Evolutionary conservation across 2,113 vertebrate genomes (phyloP).

Genomic region (Tragelaphus strepsiceros): DNA sequence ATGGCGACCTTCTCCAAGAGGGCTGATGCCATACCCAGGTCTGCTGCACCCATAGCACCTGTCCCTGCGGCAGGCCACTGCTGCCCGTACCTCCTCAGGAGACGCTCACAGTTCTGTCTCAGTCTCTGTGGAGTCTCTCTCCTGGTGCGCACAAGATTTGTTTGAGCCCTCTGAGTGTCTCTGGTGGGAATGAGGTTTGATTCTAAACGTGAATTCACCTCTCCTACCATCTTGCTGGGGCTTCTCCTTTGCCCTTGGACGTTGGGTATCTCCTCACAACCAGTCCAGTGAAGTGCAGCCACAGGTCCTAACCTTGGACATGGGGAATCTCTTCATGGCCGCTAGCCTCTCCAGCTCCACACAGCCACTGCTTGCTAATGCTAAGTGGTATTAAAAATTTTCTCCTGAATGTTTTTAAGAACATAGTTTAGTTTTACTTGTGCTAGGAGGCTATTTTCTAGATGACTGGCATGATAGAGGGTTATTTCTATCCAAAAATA

Average conservation of each 20-base stretch:
- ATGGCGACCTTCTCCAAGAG: neutral
- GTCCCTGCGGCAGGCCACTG: neutral
- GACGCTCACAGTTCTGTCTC: neutral
- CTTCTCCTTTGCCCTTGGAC: neutral
- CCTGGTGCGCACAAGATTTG: neutral
- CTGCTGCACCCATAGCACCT: neutral
- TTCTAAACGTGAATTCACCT: neutral
- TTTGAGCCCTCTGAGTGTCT: neutral
- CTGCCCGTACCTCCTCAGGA: neutral
- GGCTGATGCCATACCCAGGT: neutral
- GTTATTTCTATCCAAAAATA: conserved; percentile 53
- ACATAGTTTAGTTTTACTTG: neutral
- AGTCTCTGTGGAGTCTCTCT: neutral
- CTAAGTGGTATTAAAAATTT: neutral
- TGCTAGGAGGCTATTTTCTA: conserved; percentile 69
- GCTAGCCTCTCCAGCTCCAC: rapidly evolving
- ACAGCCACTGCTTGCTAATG: neutral
- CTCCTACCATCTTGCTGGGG: neutral
- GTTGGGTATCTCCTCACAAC: neutral
- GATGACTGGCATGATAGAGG: conserved; percentile 50
- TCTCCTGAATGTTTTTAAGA: neutral
- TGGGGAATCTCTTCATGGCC: neutral
- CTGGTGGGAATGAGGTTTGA: neutral
- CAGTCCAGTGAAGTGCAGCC: rapidly evolving
- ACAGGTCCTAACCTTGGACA: neutral